Evolutionary conservation across 1,140 invertebrate species (phyloP).

Genomic region (Teleopsis dalmanni): DNA sequence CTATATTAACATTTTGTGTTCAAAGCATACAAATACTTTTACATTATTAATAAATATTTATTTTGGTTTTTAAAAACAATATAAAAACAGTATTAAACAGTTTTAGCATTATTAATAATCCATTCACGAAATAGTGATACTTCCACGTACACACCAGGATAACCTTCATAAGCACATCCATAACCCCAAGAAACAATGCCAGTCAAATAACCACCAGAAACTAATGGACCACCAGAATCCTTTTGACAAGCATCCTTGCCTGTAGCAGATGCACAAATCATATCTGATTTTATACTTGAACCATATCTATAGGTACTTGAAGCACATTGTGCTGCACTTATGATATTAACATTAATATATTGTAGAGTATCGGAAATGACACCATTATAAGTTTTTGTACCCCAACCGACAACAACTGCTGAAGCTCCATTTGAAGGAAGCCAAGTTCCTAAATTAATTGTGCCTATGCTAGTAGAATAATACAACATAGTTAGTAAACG

Average conservation of each 20-base stretch:
- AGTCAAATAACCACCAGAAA: constrained; percentile 30
- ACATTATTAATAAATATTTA: no score
- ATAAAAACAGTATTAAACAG: constrained; percentile 25
- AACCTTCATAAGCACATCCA: constrained; percentile 25
- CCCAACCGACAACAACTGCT: constrained; percentile 46
- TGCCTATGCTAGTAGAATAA: constrained; percentile 17
- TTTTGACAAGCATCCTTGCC: constrained; percentile 36
- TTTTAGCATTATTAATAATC: neutral
- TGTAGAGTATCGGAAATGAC: constrained; percentile 10
- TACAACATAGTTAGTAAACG: constrained; percentile 23
- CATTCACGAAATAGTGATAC: constrained; percentile 2
- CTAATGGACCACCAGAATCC: constrained; percentile 49
- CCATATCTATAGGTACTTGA: constrained; percentile 21
- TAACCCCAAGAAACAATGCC: constrained; percentile 59
- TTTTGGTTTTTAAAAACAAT: no score
- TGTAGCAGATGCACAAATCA: constrained; percentile 45
- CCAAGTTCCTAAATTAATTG: constrained; percentile 20
- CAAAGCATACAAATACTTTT: no score
- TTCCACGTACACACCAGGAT: constrained; percentile 35
- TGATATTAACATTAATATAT: constrained; percentile 24
- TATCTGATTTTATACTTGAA: constrained; percentile 24
- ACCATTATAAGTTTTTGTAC: constrained; percentile 24
- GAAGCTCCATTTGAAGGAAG: constrained; percentile 21
- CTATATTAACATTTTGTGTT: no score
- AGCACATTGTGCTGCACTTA: constrained; percentile 16